Base-by-base conservation (phyloP, 2,797 vertebrate genomes). In the Cyprinella venusta region DNA sequence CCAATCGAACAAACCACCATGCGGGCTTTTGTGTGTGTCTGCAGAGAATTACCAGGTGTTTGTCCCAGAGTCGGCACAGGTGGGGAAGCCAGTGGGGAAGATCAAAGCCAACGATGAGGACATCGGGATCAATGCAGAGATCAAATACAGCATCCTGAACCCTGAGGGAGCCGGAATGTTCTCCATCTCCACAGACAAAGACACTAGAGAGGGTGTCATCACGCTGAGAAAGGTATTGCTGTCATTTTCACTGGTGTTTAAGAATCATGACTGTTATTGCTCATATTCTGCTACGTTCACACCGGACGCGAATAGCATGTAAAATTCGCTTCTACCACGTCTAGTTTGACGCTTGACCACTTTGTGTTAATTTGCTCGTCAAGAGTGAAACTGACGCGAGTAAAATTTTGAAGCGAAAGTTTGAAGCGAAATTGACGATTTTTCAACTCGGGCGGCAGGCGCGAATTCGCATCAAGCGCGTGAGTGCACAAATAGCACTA, bases 91-190 rank as follows among this genome's bases (percentile, higher is more conserved):
- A 13, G 97, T 99, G 64, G 98, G 97, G 56, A 99, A 99, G 94
- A 99, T 99, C 89, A 98, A 98, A 92, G 98, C 98, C 86, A 96
- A 95, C 6, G 98, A 99, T 80, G 96, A 98, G 63, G 98, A 99
- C 88, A 94, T 96, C 0, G 98, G 97, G 61, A 84, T 95, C 84
- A 99, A 99, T 77, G 97, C 98, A 18, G 98, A 99, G 79, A 98
- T 98, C 92, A 98, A 96, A 85, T 99, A 99, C 88, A 97, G 95
- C 86, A 97, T 99, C 91, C 95, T 96, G 84, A 98, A 97, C 84
- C 96, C 96, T 0, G 98, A 99, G 76, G 98, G 96, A 0, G 88
- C 95, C 84, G 96, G 95, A 15, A 91, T 94, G 36, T 99, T 99
- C 90, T 95, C 96, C 78, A 98, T 99, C 81, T 93, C 95, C 85